A percentile compares a stretch with the other conserved stretches of the same genome.
These are phyloP conservation scores for Lophochroa leadbeateri DNA, from an alignment of 2,113 vertebrate species.

Conservation along the genomic window DNA sequence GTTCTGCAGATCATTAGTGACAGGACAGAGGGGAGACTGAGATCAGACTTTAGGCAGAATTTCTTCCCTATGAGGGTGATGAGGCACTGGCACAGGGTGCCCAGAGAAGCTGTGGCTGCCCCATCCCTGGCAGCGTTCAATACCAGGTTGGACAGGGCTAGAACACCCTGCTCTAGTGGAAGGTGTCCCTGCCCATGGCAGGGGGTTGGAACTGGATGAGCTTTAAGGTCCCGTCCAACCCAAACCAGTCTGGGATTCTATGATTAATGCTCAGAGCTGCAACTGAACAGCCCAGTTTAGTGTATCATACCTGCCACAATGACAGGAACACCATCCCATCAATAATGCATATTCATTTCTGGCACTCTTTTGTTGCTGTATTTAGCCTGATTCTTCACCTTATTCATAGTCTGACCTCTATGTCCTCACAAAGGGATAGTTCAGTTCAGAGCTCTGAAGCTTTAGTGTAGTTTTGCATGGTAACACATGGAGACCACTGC, in stretches of 20 bases:
- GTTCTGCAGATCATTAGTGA: background rate
- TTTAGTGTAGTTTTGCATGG: background rate
- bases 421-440: background rate
- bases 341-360: background rate
- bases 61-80: background rate
- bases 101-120: background rate
- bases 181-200: background rate
- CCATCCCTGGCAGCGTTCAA: background rate
- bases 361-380: background rate
- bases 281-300: background rate
- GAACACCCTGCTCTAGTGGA: background rate
- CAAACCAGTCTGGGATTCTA: background rate
- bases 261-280: background rate
- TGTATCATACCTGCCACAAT: accelerated
- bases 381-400: background rate
- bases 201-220: background rate
- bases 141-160: background rate
- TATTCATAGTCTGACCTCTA: background rate
- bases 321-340: background rate
- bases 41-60: background rate
- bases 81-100: background rate
- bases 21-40: background rate
- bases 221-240: background rate
- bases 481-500: accelerated
- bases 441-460: background rate